Base-by-base conservation (phyloP, 2,888 invertebrate genomes). In the Gisinianus flammeolus region DNA sequence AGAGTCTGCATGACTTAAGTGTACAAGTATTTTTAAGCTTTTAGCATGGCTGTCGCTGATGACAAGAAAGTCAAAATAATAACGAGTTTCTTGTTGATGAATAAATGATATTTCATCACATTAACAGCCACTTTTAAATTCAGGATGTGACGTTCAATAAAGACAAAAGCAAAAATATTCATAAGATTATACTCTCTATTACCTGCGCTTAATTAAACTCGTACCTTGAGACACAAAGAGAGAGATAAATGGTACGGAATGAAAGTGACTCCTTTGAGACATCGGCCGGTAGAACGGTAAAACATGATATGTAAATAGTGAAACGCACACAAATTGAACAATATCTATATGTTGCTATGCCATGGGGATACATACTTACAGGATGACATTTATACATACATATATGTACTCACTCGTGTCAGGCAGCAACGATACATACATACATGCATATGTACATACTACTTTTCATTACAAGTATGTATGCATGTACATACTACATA, bases 71-170 rank as follows among this genome's bases (percentile, higher is more conserved):
- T 76, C 79, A 78, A 67, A 74, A 74, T 79, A 79, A 79, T 77
- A 78, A 77, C 75, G 12, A 79, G 79, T 66, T 73, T 19, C 77
- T 75, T 33, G 70, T 78, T 78, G n/a, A 56, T 79, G 77, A 71
- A 80, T 80, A 78, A 76, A 71, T 78, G 62, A 80, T 58, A 67
- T 12, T 69, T 78, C 78, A 80, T 80, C 75, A 73, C 76, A 77
- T 79, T 76, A 76, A 31, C 69, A 73, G 33, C 73, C 58, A 35
- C 73, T 62, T 73, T 73, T 73, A 22, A 64, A 73, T 73, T 73
- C 73, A 62, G 22, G 24, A 73, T 26, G 73, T 73, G 31, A 64
- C 33, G 30, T 58, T 64, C 64, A 62, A 64, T 73, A 58, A 58
- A 31, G 44, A 44, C 24, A 24, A 44, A 10, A 52, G 54, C 26